Evolutionary conservation across 2,797 vertebrate species (phyloP), one percentile per base, ranked within the genome.

Genomic region (Pterois miles): DNA sequence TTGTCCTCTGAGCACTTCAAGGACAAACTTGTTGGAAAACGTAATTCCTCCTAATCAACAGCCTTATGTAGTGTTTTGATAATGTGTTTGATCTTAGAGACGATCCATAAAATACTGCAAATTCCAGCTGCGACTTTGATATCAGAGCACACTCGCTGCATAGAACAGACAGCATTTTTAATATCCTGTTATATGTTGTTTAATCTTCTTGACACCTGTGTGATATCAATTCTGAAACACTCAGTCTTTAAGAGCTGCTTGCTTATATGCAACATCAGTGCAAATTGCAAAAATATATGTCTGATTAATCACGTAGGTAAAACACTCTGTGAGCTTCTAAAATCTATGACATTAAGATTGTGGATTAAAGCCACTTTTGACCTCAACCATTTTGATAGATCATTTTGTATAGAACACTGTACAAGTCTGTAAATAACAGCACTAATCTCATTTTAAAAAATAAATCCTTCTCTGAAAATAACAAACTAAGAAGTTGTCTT

Each of bases 301-400:
- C 73, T 65, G 2, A 72, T 69, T 54, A 50, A 54, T 66, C 13
- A n/a, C 66, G 14, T 60, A 4, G 16, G 71, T 25, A 56, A 29
- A 82, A 67, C 64, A 65, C 66, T 80, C 8, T 65, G 31, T 31
- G 86, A 90, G 80, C 85, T 56, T 89, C 70, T 50, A 33, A 38
- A 71, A 34, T 58, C 62, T 76, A 3, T 62, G 12, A 38, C 66
- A 68, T 67, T 10, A 67, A 46, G 1, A 58, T 52, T 76, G 27
- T 71, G 23, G 0, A 56, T 48, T 25, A 34, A 70, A 60, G 40
- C 29, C 11, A 29, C 46, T 75, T 56, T 36, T 50, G 53, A 27
- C 31, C 10, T 68, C 1, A 31, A 40, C 33, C 14, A 50, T 52
- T 88, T 82, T 78, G 46, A 78, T 77, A 58, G 46, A 78, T 77